Evolutionary conservation across 2,113 vertebrate species (phyloP), one percentile per base, ranked within the genome.

Genomic region (Psilopogon haemacephalus): DNA sequence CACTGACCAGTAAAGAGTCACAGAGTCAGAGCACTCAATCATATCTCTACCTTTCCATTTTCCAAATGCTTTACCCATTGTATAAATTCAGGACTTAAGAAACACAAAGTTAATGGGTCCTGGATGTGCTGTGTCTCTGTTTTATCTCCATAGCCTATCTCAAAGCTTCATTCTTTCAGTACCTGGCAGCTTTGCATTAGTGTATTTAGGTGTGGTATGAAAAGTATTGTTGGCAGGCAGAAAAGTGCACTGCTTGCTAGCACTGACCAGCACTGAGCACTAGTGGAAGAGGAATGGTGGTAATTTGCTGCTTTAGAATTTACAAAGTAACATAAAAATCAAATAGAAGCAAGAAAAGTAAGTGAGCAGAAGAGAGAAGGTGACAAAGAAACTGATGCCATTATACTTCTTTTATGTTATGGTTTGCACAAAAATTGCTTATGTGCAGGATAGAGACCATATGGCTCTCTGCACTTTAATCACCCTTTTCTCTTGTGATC

Each of bases 251-350:
- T 60, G 54, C 21, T 64, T 30, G 28, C n/a, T 64, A 26, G 26
- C 26, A 18, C 12, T 4, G 1, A 46, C 55, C 44, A 35, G 20
- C 65, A 32, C 27, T 32, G 56, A 70, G 28, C 6, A 1, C 0
- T 59, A 42, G 12, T 1, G 1, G 59, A 50, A 50, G 23, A 24
- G 54, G 54, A 62, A 18, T 21, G 23, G 23, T 15, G 35, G 12
- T 28, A 56, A 56, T 18, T 26, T 84, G 15, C 27, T 44, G 5
- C 32, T 63, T 62, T 1, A 33, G 23, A 28, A 56, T 50, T 44
- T 42, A 4, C 21, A 26, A 74, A 21, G 18, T 20, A 15, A 19
- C 44, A 7, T 35, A 55, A 55, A 71, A 77, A 40, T 37, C 33
- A 50, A 60, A 23, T 14, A 69, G 14, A 70, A 24, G 17, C 23